phyloP scores from a whole-genome alignment of 2,113 vertebrate species.

The Maccullochella peelii region DNA sequence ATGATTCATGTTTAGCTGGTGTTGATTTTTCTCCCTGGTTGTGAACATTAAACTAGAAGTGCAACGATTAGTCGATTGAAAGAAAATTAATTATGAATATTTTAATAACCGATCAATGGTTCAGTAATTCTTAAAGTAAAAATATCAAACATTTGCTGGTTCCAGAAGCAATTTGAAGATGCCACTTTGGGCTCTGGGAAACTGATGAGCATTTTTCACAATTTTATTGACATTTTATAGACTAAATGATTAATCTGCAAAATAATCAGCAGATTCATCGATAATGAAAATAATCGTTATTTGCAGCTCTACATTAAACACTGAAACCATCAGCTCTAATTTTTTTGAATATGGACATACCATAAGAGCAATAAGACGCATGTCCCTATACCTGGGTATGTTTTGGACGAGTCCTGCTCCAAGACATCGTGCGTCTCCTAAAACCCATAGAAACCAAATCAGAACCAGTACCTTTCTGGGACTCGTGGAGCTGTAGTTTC shows the following conservation, averaged over 20 bases:
- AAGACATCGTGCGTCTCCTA: neutral
- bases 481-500: conserved; percentile 94
- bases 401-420: neutral
- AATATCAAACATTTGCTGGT: too few species aligned
- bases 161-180: too few species aligned
- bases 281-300: too few species aligned
- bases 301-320: neutral
- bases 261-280: too few species aligned
- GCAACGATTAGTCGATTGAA: too few species aligned
- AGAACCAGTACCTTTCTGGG: conserved; percentile 91
- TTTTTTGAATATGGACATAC: neutral
- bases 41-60: neutral
- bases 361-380: neutral
- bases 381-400: neutral
- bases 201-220: too few species aligned
- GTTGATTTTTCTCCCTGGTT: neutral
- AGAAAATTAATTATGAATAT: too few species aligned
- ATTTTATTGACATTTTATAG: too few species aligned
- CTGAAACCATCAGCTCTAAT: neutral
- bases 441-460: neutral
- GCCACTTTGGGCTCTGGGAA: too few species aligned
- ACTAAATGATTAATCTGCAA: too few species aligned
- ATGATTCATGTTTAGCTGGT: neutral
- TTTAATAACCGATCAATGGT: too few species aligned
- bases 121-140: too few species aligned